phyloP scores from a whole-genome alignment of 2,797 vertebrate species.

The Arctocebus calabarensis region DNA sequence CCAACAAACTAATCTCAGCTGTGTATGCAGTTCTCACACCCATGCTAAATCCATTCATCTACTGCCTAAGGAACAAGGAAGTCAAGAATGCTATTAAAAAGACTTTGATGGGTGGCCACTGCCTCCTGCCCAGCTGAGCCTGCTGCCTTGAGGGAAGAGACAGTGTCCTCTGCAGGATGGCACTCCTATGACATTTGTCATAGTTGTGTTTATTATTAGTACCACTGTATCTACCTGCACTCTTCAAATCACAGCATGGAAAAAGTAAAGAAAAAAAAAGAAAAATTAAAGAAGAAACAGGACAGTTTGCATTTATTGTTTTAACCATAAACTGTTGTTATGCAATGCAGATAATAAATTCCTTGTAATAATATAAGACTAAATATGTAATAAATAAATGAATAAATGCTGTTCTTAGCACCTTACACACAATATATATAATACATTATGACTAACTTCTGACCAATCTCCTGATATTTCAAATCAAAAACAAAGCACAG shows the following conservation, averaged over 20 bases:
- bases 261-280: background rate
- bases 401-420: background rate
- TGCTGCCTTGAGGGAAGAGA: background rate
- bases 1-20: slow-evolving; percentile 80
- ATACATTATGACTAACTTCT: background rate
- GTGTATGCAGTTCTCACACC: slow-evolving; percentile 74
- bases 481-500: background rate
- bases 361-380: background rate
- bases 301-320: background rate
- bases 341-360: background rate
- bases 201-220: background rate
- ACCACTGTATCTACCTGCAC: background rate
- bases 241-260: background rate
- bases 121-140: background rate
- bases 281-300: background rate
- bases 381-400: background rate
- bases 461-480: background rate
- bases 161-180: background rate
- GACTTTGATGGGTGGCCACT: background rate
- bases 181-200: background rate
- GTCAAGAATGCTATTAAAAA: slow-evolving; percentile 79
- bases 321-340: background rate
- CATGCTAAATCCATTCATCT: slow-evolving; percentile 80
- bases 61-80: slow-evolving; percentile 83
- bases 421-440: background rate